A percentile compares a stretch with the other conserved stretches of the same genome.
Evolutionary conservation across 2,113 vertebrate species (phyloP).

Genomic region (Philantomba maxwellii): DNA sequence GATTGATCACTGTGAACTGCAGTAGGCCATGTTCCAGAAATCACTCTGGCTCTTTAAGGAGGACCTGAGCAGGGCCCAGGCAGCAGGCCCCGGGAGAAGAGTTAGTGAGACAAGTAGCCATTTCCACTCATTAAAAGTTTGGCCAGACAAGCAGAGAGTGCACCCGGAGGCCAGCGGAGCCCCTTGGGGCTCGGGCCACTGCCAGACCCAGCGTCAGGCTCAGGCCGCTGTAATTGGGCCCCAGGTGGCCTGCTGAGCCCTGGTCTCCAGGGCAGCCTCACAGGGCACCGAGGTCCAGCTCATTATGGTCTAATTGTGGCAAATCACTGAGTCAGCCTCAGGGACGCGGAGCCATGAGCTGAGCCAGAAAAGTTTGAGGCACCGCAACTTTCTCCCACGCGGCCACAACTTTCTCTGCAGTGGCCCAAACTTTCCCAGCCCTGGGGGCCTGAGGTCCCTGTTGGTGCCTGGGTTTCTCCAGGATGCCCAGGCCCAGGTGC

Average conservation of each 20-base stretch:
- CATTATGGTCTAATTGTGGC: conserved; percentile 61
- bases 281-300: conserved; percentile 33
- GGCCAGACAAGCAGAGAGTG: background rate
- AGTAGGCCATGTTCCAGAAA: background rate
- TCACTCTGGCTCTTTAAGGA: conserved; percentile 54
- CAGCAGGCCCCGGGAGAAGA: background rate
- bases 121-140: conserved; percentile 67
- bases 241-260: conserved; percentile 11
- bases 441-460: background rate
- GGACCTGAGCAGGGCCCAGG: background rate
- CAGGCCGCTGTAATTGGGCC: conserved; percentile 50
- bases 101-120: background rate
- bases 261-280: background rate
- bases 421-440: conserved; percentile 10
- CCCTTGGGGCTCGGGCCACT: background rate
- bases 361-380: conserved; percentile 47
- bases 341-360: background rate
- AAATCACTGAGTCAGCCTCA: background rate
- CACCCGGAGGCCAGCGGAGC: background rate
- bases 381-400: background rate
- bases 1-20: background rate
- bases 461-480: background rate
- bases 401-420: conserved; percentile 6
- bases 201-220: background rate
- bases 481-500: background rate